Evolutionary conservation across 1,140 invertebrate species (phyloP).

Genomic region (Uloborus diversus): DNA sequence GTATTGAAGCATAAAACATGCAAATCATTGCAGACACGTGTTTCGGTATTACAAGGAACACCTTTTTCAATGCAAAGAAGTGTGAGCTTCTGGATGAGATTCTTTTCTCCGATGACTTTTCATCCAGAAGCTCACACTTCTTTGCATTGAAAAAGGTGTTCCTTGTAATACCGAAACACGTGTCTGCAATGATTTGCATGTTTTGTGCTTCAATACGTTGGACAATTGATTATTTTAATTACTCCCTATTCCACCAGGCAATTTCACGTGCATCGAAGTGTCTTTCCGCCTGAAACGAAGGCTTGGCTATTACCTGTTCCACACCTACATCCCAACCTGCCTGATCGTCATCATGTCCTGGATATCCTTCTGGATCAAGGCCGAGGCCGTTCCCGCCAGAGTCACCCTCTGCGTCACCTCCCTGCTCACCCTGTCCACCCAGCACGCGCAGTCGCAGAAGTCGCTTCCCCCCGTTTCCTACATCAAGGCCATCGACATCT

Average conservation of each 20-base stretch:
- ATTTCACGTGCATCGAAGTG: conserved; percentile 88
- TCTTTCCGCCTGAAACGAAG: conserved; percentile 84
- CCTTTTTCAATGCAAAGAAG: no score
- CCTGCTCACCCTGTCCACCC: conserved; percentile 84
- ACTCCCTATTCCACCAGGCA: conserved; percentile 71
- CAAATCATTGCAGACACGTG: no score
- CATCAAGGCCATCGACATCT: conserved; percentile 71
- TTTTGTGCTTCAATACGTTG: no score
- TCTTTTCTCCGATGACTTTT: no score
- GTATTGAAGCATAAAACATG: no score
- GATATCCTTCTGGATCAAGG: conserved; percentile 79
- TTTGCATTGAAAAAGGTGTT: no score
- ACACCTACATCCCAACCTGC: conserved; percentile 68
- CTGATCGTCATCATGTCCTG: conserved; percentile 65
- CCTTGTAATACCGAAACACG: no score
- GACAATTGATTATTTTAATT: no score
- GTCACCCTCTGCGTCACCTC: conserved; percentile 64
- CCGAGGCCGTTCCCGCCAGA: conserved; percentile 64
- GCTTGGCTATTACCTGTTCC: conserved; percentile 84
- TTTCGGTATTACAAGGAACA: no score
- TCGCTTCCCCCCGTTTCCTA: conserved; percentile 89
- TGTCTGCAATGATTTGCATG: no score
- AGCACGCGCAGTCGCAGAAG: conserved; percentile 71
- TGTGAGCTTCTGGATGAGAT: no score
- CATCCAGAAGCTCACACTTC: no score